Base-by-base conservation (phyloP, 2,888 invertebrate genomes). In the Phasia obesa region DNA sequence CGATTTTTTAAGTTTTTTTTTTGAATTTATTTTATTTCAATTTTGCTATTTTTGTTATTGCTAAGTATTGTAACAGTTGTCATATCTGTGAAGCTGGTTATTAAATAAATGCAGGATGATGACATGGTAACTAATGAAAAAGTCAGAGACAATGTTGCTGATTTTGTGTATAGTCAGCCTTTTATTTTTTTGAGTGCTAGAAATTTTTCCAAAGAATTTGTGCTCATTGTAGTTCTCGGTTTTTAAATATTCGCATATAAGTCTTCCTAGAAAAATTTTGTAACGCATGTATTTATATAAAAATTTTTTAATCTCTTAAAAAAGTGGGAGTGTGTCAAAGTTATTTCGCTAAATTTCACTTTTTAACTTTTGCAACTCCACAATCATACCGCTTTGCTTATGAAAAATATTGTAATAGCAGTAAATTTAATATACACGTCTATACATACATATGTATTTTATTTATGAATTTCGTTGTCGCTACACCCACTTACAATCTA, bases 281-380 rank as follows among this genome's bases (percentile, higher is more conserved):
- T 1, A 13, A 15, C 7, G 6, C 4, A 19, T 51, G n/a, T 21
- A 35, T 27, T 55, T n/a, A 11, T 38, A 6, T 42, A 4, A 27
- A 31, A 17, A n/a, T 19, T 9, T 7, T 31, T 42, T 44, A 25
- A 35, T 23, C 31, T 23, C 31, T 47, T 55, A 21, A 38, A 47
- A 17, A 25, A 44, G 42, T 19, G 38, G 44, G 23, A 55, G 31
- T 64, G 27, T 44, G 9, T 35, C 9, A 35, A 35, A 60, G 4
- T 51, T 76, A 11, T 74, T 79, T 59, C 78, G 51, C 71, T 73
- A 59, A 73, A 79, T 79, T 73, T 79, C 59, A 73, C 73, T 79
- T 78, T 78, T 73, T 59, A 49, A 59, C 78, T 65, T 78, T 38
- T 65, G 11, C 17, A 53, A 6, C 53, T 44, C 35, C 64, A 44